These are phyloP conservation scores for Cirrhinus molitorella DNA, from an alignment of 2,797 vertebrate species.

Conservation along the genomic window DNA sequence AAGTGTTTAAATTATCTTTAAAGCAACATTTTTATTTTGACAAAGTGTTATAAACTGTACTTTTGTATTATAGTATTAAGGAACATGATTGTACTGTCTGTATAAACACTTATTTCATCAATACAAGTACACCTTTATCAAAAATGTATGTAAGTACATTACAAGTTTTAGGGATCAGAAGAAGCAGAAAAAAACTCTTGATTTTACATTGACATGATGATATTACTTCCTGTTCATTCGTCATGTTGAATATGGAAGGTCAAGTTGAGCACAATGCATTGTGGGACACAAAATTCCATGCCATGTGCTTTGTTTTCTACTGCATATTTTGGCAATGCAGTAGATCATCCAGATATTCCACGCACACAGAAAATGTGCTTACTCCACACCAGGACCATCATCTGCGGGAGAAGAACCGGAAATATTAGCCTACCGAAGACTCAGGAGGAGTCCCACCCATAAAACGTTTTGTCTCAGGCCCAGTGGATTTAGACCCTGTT, in stretches of 20 bases:
- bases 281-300: background rate
- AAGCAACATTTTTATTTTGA: no score
- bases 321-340: background rate
- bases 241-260: background rate
- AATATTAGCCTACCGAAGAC: background rate
- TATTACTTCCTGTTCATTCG: background rate
- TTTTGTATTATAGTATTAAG: no score
- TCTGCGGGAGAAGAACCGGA: conserved; percentile 5
- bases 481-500: background rate
- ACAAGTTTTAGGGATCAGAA: background rate
- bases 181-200: background rate
- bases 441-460: background rate
- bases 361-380: conserved; percentile 15
- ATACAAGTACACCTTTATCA: no score
- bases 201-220: background rate
- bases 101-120: no score
- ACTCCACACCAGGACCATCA: conserved; percentile 1
- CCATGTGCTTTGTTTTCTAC: background rate
- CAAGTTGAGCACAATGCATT: conserved; percentile 16
- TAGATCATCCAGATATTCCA: conserved; percentile 22
- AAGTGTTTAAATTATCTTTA: no score
- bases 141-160: no score
- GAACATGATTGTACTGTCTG: no score
- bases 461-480: background rate
- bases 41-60: no score